These are phyloP conservation scores for Ctenodactylus gundi DNA, from an alignment of 2,113 vertebrate genomes.

Conservation along the genomic window DNA sequence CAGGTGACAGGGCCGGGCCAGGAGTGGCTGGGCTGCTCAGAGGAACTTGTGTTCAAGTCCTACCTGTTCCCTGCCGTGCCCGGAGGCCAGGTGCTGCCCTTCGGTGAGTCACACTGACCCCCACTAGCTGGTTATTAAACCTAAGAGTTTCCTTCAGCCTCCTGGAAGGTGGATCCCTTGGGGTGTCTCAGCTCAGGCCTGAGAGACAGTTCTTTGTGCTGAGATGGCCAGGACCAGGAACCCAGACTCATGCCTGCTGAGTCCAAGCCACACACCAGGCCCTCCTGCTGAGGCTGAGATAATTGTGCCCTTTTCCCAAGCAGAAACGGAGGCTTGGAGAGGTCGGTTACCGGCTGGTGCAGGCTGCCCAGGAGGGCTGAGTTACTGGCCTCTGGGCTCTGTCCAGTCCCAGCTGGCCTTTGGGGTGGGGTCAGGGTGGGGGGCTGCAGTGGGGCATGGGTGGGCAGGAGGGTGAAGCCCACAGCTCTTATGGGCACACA, in stretches of 20 bases:
- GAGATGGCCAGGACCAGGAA: neutral
- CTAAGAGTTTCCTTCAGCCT: neutral
- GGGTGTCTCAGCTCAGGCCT: neutral
- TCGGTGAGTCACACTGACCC: no score
- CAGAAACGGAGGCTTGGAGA: neutral
- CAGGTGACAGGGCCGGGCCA: neutral
- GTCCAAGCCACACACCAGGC: neutral
- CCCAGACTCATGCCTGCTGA: neutral
- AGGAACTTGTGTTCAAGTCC: neutral
- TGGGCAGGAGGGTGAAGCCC: conserved; percentile 18
- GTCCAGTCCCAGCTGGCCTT: neutral
- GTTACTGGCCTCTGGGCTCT: neutral
- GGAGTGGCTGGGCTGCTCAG: neutral
- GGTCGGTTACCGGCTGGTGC: neutral
- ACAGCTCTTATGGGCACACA: conserved; percentile 65
- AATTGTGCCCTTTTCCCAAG: neutral
- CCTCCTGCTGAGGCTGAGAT: neutral
- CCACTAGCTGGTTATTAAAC: neutral
- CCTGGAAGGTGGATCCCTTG: neutral
- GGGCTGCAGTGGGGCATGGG: conserved; percentile 1
- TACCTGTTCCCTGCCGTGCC: neutral
- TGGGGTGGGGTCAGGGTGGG: neutral
- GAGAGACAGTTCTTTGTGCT: neutral
- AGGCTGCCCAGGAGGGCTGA: neutral
- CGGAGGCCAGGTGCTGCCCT: neutral